Conservation (phyloP, 30 jellyfish, hydroid and myxozoan species). For the Pseudorhiza aurosa region DNA sequence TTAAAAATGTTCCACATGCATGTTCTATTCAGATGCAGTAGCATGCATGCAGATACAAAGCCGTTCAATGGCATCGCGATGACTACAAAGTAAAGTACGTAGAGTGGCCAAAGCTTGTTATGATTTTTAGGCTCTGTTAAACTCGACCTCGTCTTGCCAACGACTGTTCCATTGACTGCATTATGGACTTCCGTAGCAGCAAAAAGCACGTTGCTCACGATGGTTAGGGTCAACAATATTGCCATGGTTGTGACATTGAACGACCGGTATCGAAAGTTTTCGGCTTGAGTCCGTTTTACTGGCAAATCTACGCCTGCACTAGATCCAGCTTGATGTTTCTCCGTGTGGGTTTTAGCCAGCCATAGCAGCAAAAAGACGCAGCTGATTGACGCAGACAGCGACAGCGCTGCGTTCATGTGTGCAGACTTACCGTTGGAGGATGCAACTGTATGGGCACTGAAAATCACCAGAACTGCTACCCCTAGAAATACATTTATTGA, state of each 20-base stretch:
- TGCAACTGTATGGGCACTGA: conserved; percentile 15
- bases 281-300: neutral
- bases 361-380: neutral
- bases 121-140: neutral
- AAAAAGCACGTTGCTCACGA: neutral
- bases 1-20: neutral
- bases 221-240: neutral
- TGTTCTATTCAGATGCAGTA: neutral
- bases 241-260: neutral
- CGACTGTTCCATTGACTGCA: neutral
- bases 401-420: neutral
- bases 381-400: neutral
- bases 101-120: neutral
- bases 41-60: neutral
- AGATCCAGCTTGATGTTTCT: too few relatives aligned
- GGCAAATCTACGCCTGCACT: neutral
- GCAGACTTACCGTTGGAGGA: neutral
- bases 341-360: too few relatives aligned
- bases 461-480: neutral
- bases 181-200: neutral
- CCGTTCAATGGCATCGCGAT: neutral
- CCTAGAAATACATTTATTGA: neutral
- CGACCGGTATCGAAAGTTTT: neutral
- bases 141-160: neutral
- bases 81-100: neutral